Conservation (phyloP, 2,113 vertebrate species). For the Actinemys pallida region DNA sequence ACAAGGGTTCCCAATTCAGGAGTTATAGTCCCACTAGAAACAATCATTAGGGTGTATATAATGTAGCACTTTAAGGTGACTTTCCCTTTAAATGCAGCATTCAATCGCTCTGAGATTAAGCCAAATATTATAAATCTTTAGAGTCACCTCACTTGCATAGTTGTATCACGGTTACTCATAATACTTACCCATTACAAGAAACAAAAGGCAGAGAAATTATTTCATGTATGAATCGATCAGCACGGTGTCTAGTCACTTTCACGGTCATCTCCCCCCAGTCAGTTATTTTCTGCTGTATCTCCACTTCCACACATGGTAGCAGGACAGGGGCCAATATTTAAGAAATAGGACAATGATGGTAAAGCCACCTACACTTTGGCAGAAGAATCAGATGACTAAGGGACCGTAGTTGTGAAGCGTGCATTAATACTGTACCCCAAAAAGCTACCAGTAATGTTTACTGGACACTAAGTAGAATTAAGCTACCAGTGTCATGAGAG, state of each 20-base stretch:
- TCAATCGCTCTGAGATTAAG: neutral
- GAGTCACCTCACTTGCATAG: neutral
- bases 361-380: neutral
- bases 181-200: accelerated
- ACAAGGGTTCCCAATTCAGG: neutral
- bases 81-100: neutral
- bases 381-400: neutral
- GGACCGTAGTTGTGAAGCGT: neutral
- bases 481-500: neutral
- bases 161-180: no score
- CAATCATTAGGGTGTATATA: neutral
- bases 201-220: neutral
- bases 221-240: neutral
- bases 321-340: neutral
- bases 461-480: accelerated
- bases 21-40: neutral
- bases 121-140: neutral
- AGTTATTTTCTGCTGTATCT: neutral
- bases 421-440: neutral
- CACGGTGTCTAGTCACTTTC: no score
- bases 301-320: neutral
- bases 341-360: neutral
- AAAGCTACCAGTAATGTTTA: accelerated
- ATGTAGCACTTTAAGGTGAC: neutral
- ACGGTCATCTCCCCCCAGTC: no score